Percentiles rank a stretch among this genome's conserved stretches.
These are phyloP conservation scores for Epirrhoe tristata DNA, from an alignment of 2,888 invertebrate genomes.

Conservation along the genomic window DNA sequence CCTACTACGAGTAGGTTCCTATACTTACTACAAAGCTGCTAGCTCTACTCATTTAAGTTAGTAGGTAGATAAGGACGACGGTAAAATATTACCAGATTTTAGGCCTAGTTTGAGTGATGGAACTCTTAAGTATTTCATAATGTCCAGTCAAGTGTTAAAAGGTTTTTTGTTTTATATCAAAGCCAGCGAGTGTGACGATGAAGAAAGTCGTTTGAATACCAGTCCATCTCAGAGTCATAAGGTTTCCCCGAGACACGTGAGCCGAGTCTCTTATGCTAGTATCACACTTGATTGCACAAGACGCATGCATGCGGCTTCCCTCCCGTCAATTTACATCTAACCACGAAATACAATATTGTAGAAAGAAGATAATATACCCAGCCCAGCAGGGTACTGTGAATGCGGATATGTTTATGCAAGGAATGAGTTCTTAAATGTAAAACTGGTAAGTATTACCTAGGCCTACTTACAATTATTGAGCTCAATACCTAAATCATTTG, in stretches of 20 bases:
- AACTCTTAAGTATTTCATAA: background rate
- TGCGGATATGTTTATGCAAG: too few relatives aligned
- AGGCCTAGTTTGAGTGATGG: background rate
- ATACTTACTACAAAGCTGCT: too few relatives aligned
- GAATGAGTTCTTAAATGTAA: too few relatives aligned
- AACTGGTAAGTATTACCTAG: too few relatives aligned
- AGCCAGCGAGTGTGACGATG: background rate
- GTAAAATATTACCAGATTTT: too few relatives aligned
- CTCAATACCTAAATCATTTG: too few relatives aligned
- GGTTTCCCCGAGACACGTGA: slow-evolving; percentile 34
- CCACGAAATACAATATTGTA: background rate
- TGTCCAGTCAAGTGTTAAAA: background rate
- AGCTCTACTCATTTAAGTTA: too few relatives aligned
- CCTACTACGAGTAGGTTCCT: too few relatives aligned
- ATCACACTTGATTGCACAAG: slow-evolving; percentile 24
- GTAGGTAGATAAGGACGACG: too few relatives aligned
- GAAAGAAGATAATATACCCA: background rate
- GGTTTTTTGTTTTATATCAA: background rate
- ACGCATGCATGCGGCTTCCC: slow-evolving; percentile 34
- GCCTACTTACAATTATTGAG: too few relatives aligned
- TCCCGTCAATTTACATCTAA: slow-evolving; percentile 20
- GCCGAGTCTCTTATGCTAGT: slow-evolving; percentile 26
- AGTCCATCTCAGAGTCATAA: slow-evolving; percentile 27
- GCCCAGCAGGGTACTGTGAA: too few relatives aligned
- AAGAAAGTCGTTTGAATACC: slow-evolving; percentile 19